A percentile compares a stretch with the other conserved stretches of the same genome.
Evolutionary conservation across 2,113 vertebrate species (phyloP).

Genomic region (Percopsis transmontana): DNA sequence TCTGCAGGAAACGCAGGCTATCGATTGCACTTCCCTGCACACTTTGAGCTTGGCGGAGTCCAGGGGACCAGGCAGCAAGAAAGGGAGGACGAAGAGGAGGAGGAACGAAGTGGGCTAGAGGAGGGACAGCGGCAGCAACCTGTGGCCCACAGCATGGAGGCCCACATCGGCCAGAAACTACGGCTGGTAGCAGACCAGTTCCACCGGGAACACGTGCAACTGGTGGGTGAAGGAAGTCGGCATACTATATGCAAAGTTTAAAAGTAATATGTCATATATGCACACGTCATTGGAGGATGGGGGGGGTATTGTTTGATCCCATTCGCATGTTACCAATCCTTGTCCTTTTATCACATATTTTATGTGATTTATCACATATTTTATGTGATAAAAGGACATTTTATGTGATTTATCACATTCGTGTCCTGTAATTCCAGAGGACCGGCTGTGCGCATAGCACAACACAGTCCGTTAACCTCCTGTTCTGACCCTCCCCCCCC

Average conservation of each 20-base stretch:
- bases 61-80: constrained; percentile 42
- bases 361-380: no score
- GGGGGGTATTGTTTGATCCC: no score
- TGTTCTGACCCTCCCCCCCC: neutral
- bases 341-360: no score
- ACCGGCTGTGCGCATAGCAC: constrained; percentile 49
- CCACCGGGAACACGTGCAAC: constrained; percentile 77
- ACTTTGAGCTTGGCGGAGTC: constrained; percentile 64
- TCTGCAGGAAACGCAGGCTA: constrained; percentile 78
- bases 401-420: constrained; percentile 36
- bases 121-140: constrained; percentile 54
- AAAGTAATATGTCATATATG: neutral
- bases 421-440: constrained; percentile 61
- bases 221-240: constrained; percentile 56
- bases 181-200: constrained; percentile 83
- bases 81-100: constrained; percentile 20
- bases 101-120: constrained; percentile 56
- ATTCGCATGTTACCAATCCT: no score
- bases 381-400: no score
- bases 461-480: constrained; percentile 29
- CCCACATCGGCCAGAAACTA: constrained; percentile 79
- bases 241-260: no score
- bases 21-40: constrained; percentile 74
- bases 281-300: no score
- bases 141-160: constrained; percentile 67